Percentiles rank a stretch among this genome's conserved stretches.
Conservation (phyloP, 2,113 vertebrate species). For the Catharus fuscescens region DNA sequence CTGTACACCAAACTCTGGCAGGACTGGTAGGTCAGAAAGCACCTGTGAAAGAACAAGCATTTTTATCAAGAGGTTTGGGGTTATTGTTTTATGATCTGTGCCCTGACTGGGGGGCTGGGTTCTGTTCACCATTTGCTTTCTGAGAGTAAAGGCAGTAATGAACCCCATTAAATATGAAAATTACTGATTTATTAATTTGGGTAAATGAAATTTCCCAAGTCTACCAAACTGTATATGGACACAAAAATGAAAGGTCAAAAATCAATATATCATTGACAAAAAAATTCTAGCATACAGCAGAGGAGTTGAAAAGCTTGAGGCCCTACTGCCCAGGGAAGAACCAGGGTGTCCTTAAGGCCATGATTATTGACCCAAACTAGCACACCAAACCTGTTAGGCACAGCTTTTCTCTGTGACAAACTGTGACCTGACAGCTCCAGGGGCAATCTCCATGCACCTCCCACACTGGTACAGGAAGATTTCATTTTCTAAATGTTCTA, state of each 20-base stretch:
- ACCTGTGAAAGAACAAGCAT: constrained; percentile 79
- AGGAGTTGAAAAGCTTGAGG: background rate
- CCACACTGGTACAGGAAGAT: background rate
- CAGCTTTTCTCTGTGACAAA: background rate
- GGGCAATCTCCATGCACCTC: background rate
- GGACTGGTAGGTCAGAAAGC: constrained; percentile 93
- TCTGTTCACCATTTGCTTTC: background rate
- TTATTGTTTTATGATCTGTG: background rate
- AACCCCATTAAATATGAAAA: background rate
- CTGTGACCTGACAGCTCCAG: background rate
- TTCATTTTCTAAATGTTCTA: background rate
- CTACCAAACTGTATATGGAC: background rate
- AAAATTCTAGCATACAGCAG: background rate
- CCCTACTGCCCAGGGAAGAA: background rate
- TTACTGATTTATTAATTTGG: background rate
- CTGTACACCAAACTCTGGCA: constrained; percentile 94
- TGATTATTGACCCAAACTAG: background rate
- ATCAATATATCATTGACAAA: background rate
- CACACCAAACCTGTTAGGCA: background rate
- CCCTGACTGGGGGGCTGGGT: background rate
- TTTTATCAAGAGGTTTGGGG: background rate
- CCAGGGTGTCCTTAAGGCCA: background rate
- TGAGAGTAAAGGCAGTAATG: background rate
- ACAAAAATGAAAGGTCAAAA: background rate
- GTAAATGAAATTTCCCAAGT: background rate